Conservation (phyloP, 2,888 invertebrate species). For the Ceriagrion tenellum region DNA sequence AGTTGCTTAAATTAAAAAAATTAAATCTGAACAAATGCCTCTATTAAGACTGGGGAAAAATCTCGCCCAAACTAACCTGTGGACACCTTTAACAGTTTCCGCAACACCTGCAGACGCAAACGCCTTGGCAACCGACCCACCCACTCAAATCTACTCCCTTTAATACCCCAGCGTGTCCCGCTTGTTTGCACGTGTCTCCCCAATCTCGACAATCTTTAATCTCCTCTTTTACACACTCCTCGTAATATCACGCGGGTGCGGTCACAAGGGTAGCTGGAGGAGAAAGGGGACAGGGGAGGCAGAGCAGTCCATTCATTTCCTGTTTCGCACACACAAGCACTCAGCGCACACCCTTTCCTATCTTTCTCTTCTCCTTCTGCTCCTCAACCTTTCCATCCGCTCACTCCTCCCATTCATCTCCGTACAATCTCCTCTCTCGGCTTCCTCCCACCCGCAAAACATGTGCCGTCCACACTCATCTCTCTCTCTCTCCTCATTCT, state of each 20-base stretch:
- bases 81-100: constrained; percentile 30
- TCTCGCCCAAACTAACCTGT: too few relatives aligned
- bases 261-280: too few relatives aligned
- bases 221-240: constrained; percentile 34
- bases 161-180: background rate
- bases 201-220: constrained; percentile 34
- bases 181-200: constrained; percentile 63
- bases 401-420: background rate
- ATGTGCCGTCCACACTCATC: background rate
- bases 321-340: background rate
- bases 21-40: too few relatives aligned
- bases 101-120: background rate
- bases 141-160: background rate
- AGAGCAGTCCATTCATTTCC: background rate
- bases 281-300: too few relatives aligned
- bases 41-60: too few relatives aligned
- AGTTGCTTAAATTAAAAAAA: too few relatives aligned
- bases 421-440: background rate
- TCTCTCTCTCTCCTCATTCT: background rate
- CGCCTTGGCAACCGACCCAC: too few relatives aligned
- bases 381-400: background rate
- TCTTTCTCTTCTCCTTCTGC: background rate
- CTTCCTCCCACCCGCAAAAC: background rate
- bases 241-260: constrained; percentile 36
- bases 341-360: background rate